Evolutionary conservation across 1,140 invertebrate genomes (phyloP), one percentile per base, ranked within the genome.

Genomic region (Apis florea): DNA sequence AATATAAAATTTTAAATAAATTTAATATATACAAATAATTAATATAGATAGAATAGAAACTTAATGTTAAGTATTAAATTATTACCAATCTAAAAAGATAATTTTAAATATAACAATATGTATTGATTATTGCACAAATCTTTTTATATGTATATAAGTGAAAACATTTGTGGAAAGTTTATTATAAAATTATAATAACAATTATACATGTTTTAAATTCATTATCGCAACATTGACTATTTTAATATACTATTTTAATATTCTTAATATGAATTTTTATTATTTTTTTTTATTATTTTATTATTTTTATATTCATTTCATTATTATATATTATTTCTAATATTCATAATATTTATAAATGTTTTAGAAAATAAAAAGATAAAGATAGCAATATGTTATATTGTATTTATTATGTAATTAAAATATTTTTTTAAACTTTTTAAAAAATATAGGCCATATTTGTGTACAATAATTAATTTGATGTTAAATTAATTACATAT

Each of bases 381-480:
- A 13, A 53, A n/a, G 3, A 58, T 53, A 61, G 12, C 9, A 77
- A 61, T 78, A 59, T 51, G 2, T 11, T n/a, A 59, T 72, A 19
- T 26, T 51, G 11, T 3, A 61, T 49, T 24, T 26, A n/a, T 17
- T 31, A 10, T 1, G n/a, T 66, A 53, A 66, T 24, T 49, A 11
- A 51, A 59, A 58, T n/a, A 70, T 24, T 51, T 59, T 64, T 71
- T 61, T 19, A 64, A 74, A 47, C 10, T 40, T 40, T 69, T 26
- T 80, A 15, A 24, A 61, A 76, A 64, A 61, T 85, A 69, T 77
- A 85, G 84, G 83, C 84, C 84, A 61, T 75, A 51, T 72, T 63
- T 17, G 12, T 63, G 15, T 19, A 61, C 64, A 59, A 64, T 6
- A 31, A n/a, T 51, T 24, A 26, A 80, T 26, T 72, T 64, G 49